Base-by-base conservation (phyloP, 2,888 invertebrate genomes). In the Calameuta pallipes region DNA sequence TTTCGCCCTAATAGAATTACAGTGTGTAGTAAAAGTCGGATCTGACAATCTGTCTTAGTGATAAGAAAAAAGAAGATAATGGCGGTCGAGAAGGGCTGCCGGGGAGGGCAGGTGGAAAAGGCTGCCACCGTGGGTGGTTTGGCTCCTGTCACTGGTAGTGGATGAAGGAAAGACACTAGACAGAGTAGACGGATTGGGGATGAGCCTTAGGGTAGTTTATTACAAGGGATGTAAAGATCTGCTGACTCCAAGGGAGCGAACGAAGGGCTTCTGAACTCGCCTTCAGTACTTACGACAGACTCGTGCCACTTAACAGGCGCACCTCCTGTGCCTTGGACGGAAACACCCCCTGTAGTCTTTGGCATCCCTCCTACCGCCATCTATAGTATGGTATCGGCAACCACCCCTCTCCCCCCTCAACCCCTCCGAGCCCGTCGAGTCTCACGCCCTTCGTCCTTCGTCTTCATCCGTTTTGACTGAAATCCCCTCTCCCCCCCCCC, bases 221-320 rank as follows among this genome's bases (percentile, higher is more conserved):
- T 79, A 79, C 76, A 69, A 37, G 78, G 79, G 77, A 76, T 75
- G 77, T 74, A 75, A 36, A 73, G 74, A 80, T 83, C 80, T 82
- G 84, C 84, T 83, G 84, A 84, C 81, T 80, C 78, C 76, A 76
- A 75, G 74, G 74, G 78, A 82, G 78, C 78, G 75, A 76, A 81
- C 81, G 79, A 79, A 79, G 77, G 78, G 76, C 77, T 75, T 77
- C 78, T 74, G 76, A 77, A 74, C 79, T 78, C 82, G 76, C 78
- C 77, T 74, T 80, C 76, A 73, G 75, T 76, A 76, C 79, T 79
- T 76, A 74, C 84, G 83, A 88, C 86, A 84, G 85, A 86, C 84
- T 81, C 80, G 82, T 84, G 86, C 87, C 89, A 88, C 87, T 90
- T 89, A 87, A 84, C 86, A 85, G 80, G 85, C 85, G 81, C 79